Evolutionary conservation across 2,113 vertebrate species (phyloP).

Genomic region (Neolamprologus devosi): DNA sequence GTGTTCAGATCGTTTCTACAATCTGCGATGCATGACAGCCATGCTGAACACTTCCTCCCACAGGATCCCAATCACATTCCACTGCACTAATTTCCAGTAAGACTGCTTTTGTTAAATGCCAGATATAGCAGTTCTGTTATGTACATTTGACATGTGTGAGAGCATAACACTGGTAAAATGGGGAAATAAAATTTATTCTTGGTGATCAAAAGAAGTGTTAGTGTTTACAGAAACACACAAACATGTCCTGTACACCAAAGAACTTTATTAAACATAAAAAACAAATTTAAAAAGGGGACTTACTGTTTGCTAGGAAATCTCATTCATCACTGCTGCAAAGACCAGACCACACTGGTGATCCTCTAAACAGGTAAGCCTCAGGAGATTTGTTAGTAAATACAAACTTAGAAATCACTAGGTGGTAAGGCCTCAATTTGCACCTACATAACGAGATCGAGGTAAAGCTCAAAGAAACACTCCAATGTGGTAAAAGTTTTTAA

Average conservation of each 20-base stretch:
- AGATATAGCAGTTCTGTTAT: constrained; percentile 40
- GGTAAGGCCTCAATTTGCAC: not conserved
- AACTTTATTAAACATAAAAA: constrained; percentile 55
- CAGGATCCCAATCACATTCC: constrained; percentile 14
- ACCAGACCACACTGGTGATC: not conserved
- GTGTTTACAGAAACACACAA: not conserved
- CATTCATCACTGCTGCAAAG: not conserved
- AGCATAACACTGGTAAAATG: constrained; percentile 53
- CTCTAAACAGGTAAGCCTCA: not conserved
- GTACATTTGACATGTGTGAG: constrained; percentile 60
- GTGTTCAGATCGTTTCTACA: not conserved
- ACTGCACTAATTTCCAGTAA: not conserved
- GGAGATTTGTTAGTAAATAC: not conserved
- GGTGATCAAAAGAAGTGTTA: constrained; percentile 23
- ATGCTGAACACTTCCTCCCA: not conserved
- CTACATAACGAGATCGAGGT: not conserved
- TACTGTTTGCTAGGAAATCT: not conserved
- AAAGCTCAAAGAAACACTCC: not conserved
- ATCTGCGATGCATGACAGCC: constrained; percentile 27
- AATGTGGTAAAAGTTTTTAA: not conserved
- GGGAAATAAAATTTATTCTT: constrained; percentile 64
- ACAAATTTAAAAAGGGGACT: constrained; percentile 14
- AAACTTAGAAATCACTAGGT: not conserved
- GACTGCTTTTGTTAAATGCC: constrained; percentile 61
- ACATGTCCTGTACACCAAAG: not conserved